Base-by-base conservation (phyloP, 1,140 invertebrate genomes). In the Calosoma granatense region DNA sequence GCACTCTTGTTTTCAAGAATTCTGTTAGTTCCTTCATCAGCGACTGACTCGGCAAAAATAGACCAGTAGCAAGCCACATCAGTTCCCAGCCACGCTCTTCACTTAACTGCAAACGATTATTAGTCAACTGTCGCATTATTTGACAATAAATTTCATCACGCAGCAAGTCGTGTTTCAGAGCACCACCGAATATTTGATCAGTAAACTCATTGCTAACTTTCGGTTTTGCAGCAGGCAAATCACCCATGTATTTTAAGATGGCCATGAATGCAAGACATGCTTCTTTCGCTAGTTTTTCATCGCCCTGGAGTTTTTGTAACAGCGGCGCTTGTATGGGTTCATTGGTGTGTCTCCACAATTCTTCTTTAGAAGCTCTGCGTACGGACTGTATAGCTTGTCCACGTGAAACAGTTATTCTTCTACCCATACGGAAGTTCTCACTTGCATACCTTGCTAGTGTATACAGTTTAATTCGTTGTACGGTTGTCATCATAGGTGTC, bases 171-270 rank as follows among this genome's bases (percentile, higher is more conserved):
- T 90, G 81, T 69, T 85, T 84, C 6, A 95, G 68, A 9, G 90
- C 83, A 2, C 81, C 78, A 66, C 82, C 82, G 71, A 96, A 97
- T 66, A 97, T 95, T 61, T 87, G 80, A 75, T 96, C 92, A 1
- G 93, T 96, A 36, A 90, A 81, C 71, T 92, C 90, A 22, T 74
- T 76, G 4, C 78, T 78, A 23, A 81, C 76, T 65, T 85, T 79
- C 20, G 81, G 77, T 67, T 84, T 79, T 39, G 83, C 81, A 53
- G 83, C 85, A 2, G 93, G 90, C 62, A 93, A 81, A 70, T 97
- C 93, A 22, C 92, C 94, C 92, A 96, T 97, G 69, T 96, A 97
- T 74, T 92, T 94, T n/a, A 96, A 74, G 65, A 92, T 89, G 65
- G 83, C 84, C 64, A 82, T 79, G 72, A 90, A 94, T 52, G 84